phyloP scores from a whole-genome alignment of 2,888 invertebrate species.

The Ichneumon xanthorius region DNA sequence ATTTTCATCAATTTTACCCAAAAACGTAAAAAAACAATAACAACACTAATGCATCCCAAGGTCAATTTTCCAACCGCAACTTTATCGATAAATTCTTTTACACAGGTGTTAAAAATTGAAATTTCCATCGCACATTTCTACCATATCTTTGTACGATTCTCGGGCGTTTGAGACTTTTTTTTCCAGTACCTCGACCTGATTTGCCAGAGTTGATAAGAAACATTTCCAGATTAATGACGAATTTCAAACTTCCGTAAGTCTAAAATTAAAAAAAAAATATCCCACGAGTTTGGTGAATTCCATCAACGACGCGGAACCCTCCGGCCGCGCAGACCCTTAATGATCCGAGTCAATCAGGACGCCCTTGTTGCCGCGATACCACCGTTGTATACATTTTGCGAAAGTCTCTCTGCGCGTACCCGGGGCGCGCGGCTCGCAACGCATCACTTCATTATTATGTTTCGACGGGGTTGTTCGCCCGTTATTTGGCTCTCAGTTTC shows the following conservation, averaged over 20 bases:
- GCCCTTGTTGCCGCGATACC: conserved; percentile 12
- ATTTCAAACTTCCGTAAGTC: neutral
- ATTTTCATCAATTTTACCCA: too few species aligned
- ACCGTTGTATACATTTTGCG: conserved; percentile 8
- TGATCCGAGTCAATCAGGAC: conserved; percentile 32
- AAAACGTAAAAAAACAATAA: too few species aligned
- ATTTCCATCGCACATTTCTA: too few species aligned
- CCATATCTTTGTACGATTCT: too few species aligned
- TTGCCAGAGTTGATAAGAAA: too few species aligned
- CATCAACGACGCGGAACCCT: neutral
- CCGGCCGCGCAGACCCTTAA: neutral
- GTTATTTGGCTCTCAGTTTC: conserved; percentile 17
- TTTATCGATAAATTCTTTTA: too few species aligned
- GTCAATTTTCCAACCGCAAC: too few species aligned
- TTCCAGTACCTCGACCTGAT: too few species aligned
- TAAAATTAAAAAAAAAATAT: neutral
- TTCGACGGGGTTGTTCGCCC: conserved; percentile 34
- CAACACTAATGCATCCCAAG: too few species aligned
- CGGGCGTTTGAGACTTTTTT: too few species aligned
- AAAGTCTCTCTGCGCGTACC: neutral
- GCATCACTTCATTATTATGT: conserved; percentile 25
- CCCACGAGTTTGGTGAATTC: conserved; percentile 4
- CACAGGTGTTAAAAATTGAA: too few species aligned
- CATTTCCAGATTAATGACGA: too few species aligned
- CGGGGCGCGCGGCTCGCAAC: neutral